phyloP scores from a whole-genome alignment of 2,797 vertebrate genomes.

The Phoxinus dragarum region DNA sequence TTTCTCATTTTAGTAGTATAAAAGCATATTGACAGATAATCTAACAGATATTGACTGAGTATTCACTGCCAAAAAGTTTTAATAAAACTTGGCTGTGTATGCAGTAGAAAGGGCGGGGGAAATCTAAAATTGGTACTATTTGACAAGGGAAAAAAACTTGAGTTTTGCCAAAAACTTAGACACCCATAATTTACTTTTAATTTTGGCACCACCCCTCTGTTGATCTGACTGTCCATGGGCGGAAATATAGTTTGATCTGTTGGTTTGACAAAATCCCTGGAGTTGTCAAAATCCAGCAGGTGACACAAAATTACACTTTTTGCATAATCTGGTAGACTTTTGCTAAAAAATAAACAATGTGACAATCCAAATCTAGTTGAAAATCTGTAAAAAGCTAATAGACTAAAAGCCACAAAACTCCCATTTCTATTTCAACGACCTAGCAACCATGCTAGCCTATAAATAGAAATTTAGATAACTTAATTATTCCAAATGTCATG shows the following conservation, averaged over 20 bases:
- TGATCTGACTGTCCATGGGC: not conserved
- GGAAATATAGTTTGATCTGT: not conserved
- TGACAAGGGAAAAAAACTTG: not conserved
- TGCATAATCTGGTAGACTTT: not conserved
- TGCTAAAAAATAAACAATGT: not conserved
- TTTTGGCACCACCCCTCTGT: not conserved
- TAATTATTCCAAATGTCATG: conserved; percentile 38
- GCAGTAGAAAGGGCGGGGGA: not conserved
- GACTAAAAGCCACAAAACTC: not conserved
- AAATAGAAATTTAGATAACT: conserved; percentile 25
- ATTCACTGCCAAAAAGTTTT: not conserved
- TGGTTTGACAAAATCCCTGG: not conserved
- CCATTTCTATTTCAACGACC: not conserved
- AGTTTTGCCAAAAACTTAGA: not conserved
- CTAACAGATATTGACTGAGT: no score
- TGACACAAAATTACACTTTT: not conserved
- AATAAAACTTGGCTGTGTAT: not conserved
- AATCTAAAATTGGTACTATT: not conserved
- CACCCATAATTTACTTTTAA: not conserved
- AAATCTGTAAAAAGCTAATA: not conserved
- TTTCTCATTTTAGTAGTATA: no score
- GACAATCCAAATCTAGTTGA: not conserved
- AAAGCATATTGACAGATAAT: no score
- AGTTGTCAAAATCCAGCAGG: not conserved
- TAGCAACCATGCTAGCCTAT: conserved; percentile 2